These are phyloP conservation scores for Corythornis vintsioides DNA, from an alignment of 2,113 vertebrate species.

Conservation along the genomic window DNA sequence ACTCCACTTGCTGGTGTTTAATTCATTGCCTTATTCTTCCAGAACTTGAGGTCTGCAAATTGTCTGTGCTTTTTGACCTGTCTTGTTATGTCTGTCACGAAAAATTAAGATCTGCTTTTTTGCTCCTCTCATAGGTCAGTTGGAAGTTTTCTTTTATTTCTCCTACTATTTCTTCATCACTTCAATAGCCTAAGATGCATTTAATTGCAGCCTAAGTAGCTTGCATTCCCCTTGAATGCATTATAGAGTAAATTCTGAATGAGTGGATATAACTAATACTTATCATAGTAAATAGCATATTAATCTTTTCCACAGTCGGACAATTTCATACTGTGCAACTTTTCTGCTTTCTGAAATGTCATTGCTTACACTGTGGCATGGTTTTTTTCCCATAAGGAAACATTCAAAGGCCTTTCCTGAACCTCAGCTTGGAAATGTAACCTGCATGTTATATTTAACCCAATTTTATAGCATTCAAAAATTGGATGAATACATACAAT, in stretches of 20 bases:
- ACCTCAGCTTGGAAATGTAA: slow-evolving; percentile 14
- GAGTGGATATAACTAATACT: slow-evolving; percentile 48
- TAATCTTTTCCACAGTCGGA: slow-evolving; percentile 44
- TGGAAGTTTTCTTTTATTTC: not conserved
- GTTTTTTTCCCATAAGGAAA: slow-evolving; percentile 41
- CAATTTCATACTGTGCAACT: slow-evolving; percentile 13
- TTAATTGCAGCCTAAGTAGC: slow-evolving; percentile 58
- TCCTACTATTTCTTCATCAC: slow-evolving; percentile 17
- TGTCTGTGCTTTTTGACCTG: not conserved
- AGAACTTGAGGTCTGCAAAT: not conserved
- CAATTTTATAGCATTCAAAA: slow-evolving; percentile 35
- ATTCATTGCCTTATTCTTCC: not conserved
- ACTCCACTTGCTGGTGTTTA: not conserved
- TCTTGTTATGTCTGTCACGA: not conserved
- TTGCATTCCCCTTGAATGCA: not conserved
- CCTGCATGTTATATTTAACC: not conserved
- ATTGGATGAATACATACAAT: not conserved
- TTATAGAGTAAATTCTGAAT: slow-evolving; percentile 41
- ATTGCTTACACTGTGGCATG: slow-evolving; percentile 10
- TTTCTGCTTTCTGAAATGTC: slow-evolving; percentile 24
- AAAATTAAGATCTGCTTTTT: not conserved
- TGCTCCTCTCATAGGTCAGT: not conserved
- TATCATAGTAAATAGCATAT: slow-evolving; percentile 37
- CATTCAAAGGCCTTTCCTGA: slow-evolving; percentile 27
- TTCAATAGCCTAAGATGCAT: not conserved